Percentiles rank a stretch among this genome's conserved stretches.
Evolutionary conservation across 2,797 vertebrate species (phyloP).

Genomic region (Harpagifer antarcticus): DNA sequence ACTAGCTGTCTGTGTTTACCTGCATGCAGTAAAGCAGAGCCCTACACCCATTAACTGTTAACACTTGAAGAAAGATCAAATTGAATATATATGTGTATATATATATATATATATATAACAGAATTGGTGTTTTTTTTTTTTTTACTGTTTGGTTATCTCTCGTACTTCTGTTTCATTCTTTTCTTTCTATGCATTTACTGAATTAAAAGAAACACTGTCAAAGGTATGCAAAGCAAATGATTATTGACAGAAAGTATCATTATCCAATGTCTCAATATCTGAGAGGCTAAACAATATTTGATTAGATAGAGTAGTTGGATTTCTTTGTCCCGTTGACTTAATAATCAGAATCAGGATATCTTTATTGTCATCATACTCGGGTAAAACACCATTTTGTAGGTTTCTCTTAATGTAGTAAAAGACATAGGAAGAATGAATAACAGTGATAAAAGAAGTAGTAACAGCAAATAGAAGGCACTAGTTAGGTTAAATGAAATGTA

Average conservation of each 20-base stretch:
- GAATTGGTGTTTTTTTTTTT: background rate
- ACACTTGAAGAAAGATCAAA: background rate
- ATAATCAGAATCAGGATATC: too few relatives aligned
- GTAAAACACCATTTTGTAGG: too few relatives aligned
- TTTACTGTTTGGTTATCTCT: background rate
- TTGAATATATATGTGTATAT: background rate
- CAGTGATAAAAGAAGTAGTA: too few relatives aligned
- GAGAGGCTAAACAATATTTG: too few relatives aligned
- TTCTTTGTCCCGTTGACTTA: too few relatives aligned
- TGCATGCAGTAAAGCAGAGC: slow-evolving; percentile 14
- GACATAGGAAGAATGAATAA: too few relatives aligned
- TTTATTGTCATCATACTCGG: too few relatives aligned
- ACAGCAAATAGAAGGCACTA: too few relatives aligned
- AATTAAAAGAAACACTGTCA: background rate
- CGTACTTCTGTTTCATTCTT: background rate
- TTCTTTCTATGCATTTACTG: background rate
- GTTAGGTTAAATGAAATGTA: too few relatives aligned
- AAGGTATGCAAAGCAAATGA: background rate
- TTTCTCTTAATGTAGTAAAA: too few relatives aligned
- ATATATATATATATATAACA: background rate
- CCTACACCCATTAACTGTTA: slow-evolving; percentile 7
- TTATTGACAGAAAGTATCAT: background rate
- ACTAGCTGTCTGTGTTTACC: slow-evolving; percentile 59
- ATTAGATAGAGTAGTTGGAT: too few relatives aligned
- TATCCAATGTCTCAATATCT: too few relatives aligned